Conservation (phyloP, 2,113 vertebrate genomes). For the Mohoua ochrocephala region DNA sequence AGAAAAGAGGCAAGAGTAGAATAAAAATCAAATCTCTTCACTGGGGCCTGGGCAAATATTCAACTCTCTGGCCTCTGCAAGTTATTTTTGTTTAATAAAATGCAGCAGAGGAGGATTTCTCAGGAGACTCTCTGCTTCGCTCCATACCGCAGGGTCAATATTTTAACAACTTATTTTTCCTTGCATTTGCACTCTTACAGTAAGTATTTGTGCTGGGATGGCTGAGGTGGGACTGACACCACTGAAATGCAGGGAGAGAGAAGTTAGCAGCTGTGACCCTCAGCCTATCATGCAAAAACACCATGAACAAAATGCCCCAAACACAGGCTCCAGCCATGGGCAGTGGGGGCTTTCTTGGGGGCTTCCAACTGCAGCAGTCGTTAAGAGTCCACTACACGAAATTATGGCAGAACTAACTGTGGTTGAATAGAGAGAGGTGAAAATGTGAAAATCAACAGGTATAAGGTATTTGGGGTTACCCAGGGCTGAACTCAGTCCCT, state of each 20-base stretch:
- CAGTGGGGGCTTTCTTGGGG: neutral
- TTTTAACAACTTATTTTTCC: constrained; percentile 46
- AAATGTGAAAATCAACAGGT: neutral
- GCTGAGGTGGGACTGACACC: neutral
- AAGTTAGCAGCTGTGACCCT: neutral
- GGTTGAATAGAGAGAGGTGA: neutral
- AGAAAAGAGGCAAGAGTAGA: neutral
- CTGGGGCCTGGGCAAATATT: neutral
- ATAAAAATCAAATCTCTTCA: neutral
- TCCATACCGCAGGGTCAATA: neutral
- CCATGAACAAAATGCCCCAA: neutral
- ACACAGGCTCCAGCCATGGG: neutral
- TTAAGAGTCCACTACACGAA: neutral
- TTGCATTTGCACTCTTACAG: neutral
- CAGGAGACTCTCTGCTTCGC: neutral
- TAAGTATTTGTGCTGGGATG: neutral
- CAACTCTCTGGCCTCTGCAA: neutral
- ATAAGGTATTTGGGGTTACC: neutral
- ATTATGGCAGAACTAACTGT: neutral
- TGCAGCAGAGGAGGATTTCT: neutral
- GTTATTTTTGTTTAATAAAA: constrained; percentile 21
- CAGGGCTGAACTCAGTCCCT: neutral
- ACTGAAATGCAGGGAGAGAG: neutral
- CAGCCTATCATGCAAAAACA: neutral
- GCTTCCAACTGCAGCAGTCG: neutral